Conservation (phyloP, 2,113 vertebrate genomes). For the Dendropsophus ebraccatus region DNA sequence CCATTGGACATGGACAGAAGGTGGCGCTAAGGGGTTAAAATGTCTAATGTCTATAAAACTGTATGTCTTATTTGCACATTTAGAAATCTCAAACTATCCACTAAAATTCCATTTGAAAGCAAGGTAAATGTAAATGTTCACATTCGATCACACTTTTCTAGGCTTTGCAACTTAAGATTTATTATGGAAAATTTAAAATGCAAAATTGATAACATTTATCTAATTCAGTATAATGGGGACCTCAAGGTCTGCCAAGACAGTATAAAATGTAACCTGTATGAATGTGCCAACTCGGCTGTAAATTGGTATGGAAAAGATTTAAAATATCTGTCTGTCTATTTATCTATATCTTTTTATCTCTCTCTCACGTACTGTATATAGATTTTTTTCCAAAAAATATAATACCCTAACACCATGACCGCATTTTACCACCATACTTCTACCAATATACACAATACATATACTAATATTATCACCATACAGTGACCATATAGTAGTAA, state of each 20-base stretch:
- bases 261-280: not conserved
- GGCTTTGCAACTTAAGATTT: not conserved
- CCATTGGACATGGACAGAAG: no score
- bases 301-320: not conserved
- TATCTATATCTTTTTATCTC: constrained; percentile 4
- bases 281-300: not conserved
- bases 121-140: not conserved
- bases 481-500: no score
- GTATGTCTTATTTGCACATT: no score
- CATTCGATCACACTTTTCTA: no score
- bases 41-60: no score
- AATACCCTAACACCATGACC: no score
- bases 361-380: not conserved
- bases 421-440: no score
- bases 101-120: no score
- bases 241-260: not conserved
- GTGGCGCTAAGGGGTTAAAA: no score
- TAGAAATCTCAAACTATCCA: no score
- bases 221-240: not conserved
- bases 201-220: not conserved
- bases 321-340: not conserved
- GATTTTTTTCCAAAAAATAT: not conserved
- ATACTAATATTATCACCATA: no score
- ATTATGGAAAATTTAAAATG: not conserved
- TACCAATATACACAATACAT: no score